Evolutionary conservation across 1,140 invertebrate genomes (phyloP).

Genomic region (Hylaeus anthracinus): DNA sequence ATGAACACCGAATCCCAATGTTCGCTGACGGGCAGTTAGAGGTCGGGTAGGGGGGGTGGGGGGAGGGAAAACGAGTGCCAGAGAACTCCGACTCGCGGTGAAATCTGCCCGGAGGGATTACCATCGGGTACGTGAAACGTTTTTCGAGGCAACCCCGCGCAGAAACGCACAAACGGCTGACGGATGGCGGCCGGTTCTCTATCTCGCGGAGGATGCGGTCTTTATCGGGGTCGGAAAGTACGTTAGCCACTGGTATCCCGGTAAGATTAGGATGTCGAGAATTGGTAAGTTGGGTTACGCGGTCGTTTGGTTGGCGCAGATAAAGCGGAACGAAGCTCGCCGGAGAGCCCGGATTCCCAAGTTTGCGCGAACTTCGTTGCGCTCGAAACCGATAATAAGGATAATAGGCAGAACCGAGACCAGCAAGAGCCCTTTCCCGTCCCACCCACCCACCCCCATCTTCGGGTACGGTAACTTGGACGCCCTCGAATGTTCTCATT

Average conservation of each 20-base stretch:
- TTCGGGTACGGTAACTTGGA: background rate
- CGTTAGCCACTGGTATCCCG: constrained; percentile 61
- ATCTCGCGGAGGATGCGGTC: constrained; percentile 63
- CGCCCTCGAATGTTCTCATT: constrained; percentile 35
- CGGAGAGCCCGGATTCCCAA: constrained; percentile 44
- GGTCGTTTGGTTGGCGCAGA: constrained; percentile 57
- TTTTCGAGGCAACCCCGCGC: constrained; percentile 45
- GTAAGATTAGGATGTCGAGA: constrained; percentile 64
- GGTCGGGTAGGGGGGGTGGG: too few species aligned
- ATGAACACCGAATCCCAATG: constrained; percentile 53
- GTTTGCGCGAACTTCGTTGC: constrained; percentile 59
- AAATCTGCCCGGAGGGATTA: constrained; percentile 56
- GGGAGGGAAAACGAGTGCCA: too few species aligned
- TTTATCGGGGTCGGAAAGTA: constrained; percentile 63
- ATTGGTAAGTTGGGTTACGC: constrained; percentile 61
- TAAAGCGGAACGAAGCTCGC: constrained; percentile 60
- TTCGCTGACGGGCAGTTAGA: too few species aligned
- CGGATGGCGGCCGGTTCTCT: constrained; percentile 59
- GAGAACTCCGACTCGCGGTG: constrained; percentile 3
- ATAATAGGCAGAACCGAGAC: constrained; percentile 43
- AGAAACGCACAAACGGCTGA: constrained; percentile 38
- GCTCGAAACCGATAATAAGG: constrained; percentile 58
- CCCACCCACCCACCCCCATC: background rate
- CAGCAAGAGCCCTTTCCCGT: too few species aligned
- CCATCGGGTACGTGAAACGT: constrained; percentile 50